Evolutionary conservation across 2,113 vertebrate genomes (phyloP).

Genomic region (Buteo buteo): DNA sequence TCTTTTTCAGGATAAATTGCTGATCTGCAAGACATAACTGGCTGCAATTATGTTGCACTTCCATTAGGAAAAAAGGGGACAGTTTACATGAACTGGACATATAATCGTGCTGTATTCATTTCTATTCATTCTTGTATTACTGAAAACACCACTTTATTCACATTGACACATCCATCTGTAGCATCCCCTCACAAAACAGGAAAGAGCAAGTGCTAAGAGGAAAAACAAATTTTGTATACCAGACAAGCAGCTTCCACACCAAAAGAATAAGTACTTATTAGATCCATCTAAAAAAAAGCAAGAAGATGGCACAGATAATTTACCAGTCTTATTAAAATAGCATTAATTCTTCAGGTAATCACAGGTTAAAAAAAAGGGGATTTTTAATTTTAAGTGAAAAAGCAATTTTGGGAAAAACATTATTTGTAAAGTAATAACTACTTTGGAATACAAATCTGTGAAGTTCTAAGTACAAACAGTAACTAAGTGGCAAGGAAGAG

Average conservation of each 20-base stretch:
- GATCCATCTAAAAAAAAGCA: not conserved
- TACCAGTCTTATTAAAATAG: not conserved
- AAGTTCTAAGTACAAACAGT: not conserved
- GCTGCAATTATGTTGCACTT: not conserved
- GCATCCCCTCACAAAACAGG: not conserved
- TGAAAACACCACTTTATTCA: not conserved
- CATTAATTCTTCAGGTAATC: not conserved
- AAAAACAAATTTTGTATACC: not conserved
- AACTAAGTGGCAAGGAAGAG: not conserved
- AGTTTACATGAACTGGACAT: not conserved
- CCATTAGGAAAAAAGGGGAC: not conserved
- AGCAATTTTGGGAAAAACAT: not conserved
- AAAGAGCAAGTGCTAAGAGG: not conserved
- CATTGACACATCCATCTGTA: not conserved
- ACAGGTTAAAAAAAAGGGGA: not conserved
- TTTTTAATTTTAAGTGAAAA: not conserved
- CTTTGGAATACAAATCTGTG: not conserved
- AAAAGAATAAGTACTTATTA: not conserved
- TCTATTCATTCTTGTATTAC: not conserved
- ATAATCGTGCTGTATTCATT: not conserved
- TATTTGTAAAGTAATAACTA: not conserved
- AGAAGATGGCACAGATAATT: not conserved
- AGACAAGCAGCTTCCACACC: not conserved
- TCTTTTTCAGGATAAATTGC: slow-evolving; percentile 93
- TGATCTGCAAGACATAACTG: slow-evolving; percentile 82